Conservation (phyloP, 2,797 vertebrate genomes). For the Lepilemur septentrionalis region DNA sequence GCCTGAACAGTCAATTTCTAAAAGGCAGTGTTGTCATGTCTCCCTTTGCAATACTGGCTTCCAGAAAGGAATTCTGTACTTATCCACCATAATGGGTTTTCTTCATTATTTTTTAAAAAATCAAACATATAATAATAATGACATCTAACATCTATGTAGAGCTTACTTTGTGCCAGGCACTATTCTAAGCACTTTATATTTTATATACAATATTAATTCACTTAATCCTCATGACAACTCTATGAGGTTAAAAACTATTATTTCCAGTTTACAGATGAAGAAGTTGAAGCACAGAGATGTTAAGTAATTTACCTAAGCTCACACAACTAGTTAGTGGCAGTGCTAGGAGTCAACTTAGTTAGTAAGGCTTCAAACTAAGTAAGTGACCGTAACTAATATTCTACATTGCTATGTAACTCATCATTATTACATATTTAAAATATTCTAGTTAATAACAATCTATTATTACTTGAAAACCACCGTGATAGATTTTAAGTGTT, state of each 20-base stretch:
- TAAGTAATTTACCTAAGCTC: constrained; percentile 18
- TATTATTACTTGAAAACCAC: neutral
- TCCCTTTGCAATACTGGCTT: neutral
- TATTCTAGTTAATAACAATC: neutral
- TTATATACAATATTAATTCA: constrained; percentile 1
- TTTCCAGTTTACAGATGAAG: neutral
- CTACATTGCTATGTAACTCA: neutral
- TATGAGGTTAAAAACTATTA: neutral
- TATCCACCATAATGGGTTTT: neutral
- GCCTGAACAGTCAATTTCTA: neutral
- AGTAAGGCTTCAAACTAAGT: neutral
- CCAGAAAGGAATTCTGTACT: constrained; percentile 8
- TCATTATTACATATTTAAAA: constrained; percentile 3
- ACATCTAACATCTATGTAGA: neutral
- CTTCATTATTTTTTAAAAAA: neutral
- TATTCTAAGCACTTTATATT: neutral
- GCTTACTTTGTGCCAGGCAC: neutral
- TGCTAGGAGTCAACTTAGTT: neutral
- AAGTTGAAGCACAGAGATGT: neutral
- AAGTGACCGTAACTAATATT: neutral
- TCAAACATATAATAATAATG: neutral
- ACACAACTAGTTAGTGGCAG: neutral
- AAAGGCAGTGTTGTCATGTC: neutral
- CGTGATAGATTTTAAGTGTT: neutral
- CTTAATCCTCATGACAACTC: neutral